These are phyloP conservation scores for Oeneis ivallda DNA, from an alignment of 2,888 invertebrate species.

Conservation along the genomic window DNA sequence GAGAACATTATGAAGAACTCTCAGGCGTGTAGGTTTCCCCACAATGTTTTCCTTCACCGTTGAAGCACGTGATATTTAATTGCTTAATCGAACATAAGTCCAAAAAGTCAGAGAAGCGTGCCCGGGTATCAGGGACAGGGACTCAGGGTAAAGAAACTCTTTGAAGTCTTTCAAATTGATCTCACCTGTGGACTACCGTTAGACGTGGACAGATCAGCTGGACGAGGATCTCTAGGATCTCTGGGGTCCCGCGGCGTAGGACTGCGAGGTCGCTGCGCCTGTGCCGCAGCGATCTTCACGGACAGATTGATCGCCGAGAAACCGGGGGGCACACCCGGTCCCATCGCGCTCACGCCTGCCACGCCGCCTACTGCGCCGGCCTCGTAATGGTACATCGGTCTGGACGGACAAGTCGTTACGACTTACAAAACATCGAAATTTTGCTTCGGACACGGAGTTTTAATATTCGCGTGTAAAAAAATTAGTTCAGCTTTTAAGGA, in stretches of 20 bases:
- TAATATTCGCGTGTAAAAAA: not conserved
- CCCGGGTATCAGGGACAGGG: no score
- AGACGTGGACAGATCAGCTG: slow-evolving; percentile 93
- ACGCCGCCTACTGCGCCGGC: slow-evolving; percentile 79
- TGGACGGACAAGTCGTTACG: slow-evolving; percentile 62
- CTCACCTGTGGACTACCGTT: slow-evolving; percentile 93
- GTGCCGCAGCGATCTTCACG: slow-evolving; percentile 91
- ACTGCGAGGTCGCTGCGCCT: slow-evolving; percentile 86
- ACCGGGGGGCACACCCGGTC: slow-evolving; percentile 87
- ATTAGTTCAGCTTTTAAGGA: not conserved
- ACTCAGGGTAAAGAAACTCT: slow-evolving; percentile 8
- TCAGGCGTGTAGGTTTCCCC: no score
- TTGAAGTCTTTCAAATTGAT: slow-evolving; percentile 27
- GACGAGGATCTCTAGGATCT: slow-evolving; percentile 89
- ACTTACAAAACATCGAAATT: slow-evolving; percentile 12
- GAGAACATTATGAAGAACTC: no score
- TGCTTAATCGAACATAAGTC: no score
- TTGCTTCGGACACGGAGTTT: not conserved
- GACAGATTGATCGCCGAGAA: slow-evolving; percentile 92
- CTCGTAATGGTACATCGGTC: slow-evolving; percentile 93
- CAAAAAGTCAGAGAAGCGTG: no score
- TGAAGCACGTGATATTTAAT: no score
- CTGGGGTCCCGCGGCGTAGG: slow-evolving; percentile 89
- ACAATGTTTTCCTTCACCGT: no score
- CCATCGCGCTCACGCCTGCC: slow-evolving; percentile 84